Conservation (phyloP, 1,140 invertebrate genomes). For the Drosophila bocki region DNA sequence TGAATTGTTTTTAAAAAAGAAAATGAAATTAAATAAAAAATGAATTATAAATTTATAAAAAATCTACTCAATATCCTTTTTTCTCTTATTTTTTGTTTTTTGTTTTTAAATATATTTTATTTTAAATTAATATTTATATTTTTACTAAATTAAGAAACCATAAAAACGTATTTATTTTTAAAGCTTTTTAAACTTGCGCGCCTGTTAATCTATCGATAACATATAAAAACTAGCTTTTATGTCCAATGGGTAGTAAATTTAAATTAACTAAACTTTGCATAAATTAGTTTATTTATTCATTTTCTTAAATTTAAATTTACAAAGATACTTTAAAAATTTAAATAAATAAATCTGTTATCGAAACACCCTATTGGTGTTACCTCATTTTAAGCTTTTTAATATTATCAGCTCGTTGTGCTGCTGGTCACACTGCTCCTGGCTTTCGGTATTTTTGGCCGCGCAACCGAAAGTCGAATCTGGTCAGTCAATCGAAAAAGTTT, state of each 20-base stretch:
- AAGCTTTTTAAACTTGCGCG: too few relatives aligned
- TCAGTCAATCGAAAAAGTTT: conserved; percentile 33
- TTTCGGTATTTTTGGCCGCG: conserved; percentile 34
- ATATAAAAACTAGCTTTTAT: too few relatives aligned
- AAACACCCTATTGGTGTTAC: not conserved
- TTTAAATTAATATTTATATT: not conserved
- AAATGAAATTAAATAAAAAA: too few relatives aligned
- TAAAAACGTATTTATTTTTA: too few relatives aligned
- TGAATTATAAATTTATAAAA: not conserved
- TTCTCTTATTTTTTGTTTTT: not conserved
- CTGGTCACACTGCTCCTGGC: conserved; percentile 6
- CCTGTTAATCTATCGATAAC: too few relatives aligned
- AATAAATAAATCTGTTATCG: not conserved
- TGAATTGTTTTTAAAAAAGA: not conserved
- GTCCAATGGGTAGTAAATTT: too few relatives aligned
- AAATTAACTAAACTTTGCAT: too few relatives aligned
- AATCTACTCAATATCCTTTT: not conserved
- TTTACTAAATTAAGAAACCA: too few relatives aligned
- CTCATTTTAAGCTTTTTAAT: not conserved
- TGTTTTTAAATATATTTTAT: not conserved
- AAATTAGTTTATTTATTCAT: too few relatives aligned
- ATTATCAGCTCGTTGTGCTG: not conserved
- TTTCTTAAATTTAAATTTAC: too few relatives aligned
- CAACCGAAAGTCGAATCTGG: conserved; percentile 28
- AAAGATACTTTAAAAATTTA: not conserved